phyloP scores from a whole-genome alignment of 2,113 vertebrate species.

The Muscicapa adusta region DNA sequence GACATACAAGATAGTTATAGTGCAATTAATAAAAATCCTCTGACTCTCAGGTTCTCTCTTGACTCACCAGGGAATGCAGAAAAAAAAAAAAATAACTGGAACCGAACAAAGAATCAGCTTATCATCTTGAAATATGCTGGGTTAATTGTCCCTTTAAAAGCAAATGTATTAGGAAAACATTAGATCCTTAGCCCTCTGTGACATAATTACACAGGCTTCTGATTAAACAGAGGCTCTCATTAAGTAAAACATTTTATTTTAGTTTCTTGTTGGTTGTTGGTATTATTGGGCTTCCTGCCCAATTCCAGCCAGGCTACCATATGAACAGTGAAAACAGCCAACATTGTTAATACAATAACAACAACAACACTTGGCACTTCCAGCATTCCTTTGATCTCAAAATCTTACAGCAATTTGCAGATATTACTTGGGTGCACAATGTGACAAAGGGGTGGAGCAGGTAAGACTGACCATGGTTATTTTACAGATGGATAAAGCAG shows the following conservation, averaged over 20 bases:
- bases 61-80: conserved; percentile 32
- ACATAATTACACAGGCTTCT: conserved; percentile 65
- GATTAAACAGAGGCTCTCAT: conserved; percentile 62
- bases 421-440: background rate
- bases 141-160: conserved; percentile 60
- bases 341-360: conserved; percentile 49
- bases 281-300: conserved; percentile 54
- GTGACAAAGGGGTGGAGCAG: background rate
- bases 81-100: conserved; percentile 18
- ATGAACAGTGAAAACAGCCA: conserved; percentile 64
- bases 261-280: conserved; percentile 56
- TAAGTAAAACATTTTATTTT: conserved; percentile 65
- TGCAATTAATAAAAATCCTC: conserved; percentile 48
- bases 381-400: conserved; percentile 30
- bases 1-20: conserved; percentile 22
- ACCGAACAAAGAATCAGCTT: conserved; percentile 50
- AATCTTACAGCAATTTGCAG: conserved; percentile 43
- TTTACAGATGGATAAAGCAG: conserved; percentile 4
- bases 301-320: conserved; percentile 69
- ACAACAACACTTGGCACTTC: conserved; percentile 59
- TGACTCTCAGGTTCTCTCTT: conserved; percentile 18
- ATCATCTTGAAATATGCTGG: conserved; percentile 57
- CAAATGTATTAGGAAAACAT: conserved; percentile 56
- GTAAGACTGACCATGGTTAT: background rate
- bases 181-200: conserved; percentile 58